A percentile compares a stretch with the other conserved stretches of the same genome.
phyloP scores from a whole-genome alignment of 1,140 invertebrate genomes.

The Penaeus chinensis region DNA sequence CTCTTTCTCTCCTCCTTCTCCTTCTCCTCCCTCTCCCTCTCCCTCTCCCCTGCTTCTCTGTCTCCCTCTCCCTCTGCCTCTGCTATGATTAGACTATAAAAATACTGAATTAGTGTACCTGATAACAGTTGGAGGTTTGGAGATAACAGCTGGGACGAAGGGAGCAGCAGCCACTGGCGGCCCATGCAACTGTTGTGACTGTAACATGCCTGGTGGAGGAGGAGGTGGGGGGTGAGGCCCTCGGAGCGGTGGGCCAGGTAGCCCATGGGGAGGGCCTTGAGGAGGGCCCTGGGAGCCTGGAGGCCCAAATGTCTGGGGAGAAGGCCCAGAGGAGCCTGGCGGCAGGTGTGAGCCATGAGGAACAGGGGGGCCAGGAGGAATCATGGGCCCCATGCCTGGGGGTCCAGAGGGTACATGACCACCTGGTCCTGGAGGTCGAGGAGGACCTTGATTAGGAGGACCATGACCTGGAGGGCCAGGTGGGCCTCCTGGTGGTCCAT shows the following conservation, averaged over 20 bases:
- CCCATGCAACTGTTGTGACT: conserved; percentile 29
- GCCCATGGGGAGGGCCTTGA: conserved; percentile 6
- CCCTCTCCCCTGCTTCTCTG: too few relatives aligned
- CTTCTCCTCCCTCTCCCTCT: too few relatives aligned
- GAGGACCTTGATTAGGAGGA: conserved; percentile 19
- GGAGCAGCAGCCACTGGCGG: neutral
- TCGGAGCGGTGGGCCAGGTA: too few relatives aligned
- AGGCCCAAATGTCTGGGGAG: too few relatives aligned
- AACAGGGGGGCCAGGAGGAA: too few relatives aligned
- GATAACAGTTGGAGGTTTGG: conserved; percentile 43
- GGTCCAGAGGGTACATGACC: conserved; percentile 31
- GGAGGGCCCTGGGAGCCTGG: too few relatives aligned
- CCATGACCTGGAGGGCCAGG: conserved; percentile 36
- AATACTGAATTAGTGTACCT: conserved; percentile 6
- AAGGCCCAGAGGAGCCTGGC: too few relatives aligned
- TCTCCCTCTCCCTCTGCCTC: too few relatives aligned
- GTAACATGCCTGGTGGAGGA: conserved; percentile 29
- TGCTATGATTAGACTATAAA: too few relatives aligned
- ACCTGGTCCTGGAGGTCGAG: conserved; percentile 2
- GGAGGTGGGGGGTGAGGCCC: conserved; percentile 41
- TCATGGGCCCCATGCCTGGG: too few relatives aligned
- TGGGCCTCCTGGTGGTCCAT: conserved; percentile 33
- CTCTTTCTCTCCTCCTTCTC: too few relatives aligned
- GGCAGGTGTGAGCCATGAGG: too few relatives aligned
- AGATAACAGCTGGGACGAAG: conserved; percentile 45